Evolutionary conservation across 1,140 invertebrate genomes (phyloP).

Genomic region (Sogatella furcifera): DNA sequence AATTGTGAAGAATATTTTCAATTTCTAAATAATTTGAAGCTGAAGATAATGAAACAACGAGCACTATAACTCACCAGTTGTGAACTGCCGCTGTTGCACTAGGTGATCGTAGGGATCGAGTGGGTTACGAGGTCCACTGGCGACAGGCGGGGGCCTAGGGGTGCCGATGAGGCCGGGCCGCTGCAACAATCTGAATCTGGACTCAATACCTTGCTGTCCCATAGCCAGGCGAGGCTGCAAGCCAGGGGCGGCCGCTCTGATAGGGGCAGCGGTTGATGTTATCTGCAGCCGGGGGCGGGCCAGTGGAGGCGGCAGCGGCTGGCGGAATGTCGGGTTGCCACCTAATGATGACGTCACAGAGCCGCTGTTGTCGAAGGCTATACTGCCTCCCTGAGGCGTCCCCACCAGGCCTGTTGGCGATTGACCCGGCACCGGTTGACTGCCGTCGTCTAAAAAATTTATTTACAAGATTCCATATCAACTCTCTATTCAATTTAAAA

Average conservation of each 20-base stretch:
- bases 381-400: too few species aligned
- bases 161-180: not conserved
- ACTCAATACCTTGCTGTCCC: slow-evolving; percentile 2
- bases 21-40: not conserved
- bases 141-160: not conserved
- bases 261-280: too few species aligned
- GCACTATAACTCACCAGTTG: not conserved
- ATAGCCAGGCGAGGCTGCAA: too few species aligned
- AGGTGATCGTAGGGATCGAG: slow-evolving; percentile 27
- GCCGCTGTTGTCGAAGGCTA: too few species aligned
- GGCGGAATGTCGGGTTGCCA: slow-evolving; percentile 3
- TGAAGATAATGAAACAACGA: not conserved
- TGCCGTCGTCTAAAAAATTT: too few species aligned
- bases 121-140: slow-evolving; percentile 12
- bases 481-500: too few species aligned
- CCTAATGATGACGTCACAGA: too few species aligned
- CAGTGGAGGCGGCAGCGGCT: slow-evolving; percentile 5
- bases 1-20: too few species aligned
- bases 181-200: slow-evolving; percentile 9
- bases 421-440: too few species aligned
- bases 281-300: not conserved
- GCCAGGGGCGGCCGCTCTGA: too few species aligned
- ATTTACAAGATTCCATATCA: too few species aligned
- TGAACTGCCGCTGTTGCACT: slow-evolving; percentile 22
- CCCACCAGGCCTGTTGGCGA: too few species aligned